Conservation (phyloP, 1,140 invertebrate species). For the Glossosoma conforme region DNA sequence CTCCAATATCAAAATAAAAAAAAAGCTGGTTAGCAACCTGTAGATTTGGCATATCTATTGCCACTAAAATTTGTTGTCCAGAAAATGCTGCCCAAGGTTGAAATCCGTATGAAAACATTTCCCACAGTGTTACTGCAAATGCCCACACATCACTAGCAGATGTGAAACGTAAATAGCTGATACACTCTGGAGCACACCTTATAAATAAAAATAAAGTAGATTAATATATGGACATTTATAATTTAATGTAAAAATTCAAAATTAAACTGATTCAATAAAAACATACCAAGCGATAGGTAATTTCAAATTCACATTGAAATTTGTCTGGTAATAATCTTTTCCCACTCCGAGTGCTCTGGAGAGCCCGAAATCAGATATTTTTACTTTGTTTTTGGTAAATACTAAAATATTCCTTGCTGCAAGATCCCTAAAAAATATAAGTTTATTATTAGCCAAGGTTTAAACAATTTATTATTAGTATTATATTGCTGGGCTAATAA, state of each 20-base stretch:
- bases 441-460: conserved; percentile 2
- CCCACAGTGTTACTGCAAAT: conserved; percentile 97
- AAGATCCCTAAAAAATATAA: conserved; percentile 66
- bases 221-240: too few species aligned
- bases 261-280: too few species aligned
- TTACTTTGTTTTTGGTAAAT: conserved; percentile 93
- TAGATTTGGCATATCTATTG: conserved; percentile 90
- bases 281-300: conserved; percentile 94
- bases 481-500: too few species aligned
- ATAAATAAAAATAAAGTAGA: conserved; percentile 5
- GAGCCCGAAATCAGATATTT: conserved; percentile 97
- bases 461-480: not conserved
- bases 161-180: conserved; percentile 93
- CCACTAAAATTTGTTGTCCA: conserved; percentile 92
- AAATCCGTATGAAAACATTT: conserved; percentile 97
- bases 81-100: conserved; percentile 96
- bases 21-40: conserved; percentile 51
- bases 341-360: conserved; percentile 93
- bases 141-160: conserved; percentile 97
- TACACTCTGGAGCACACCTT: conserved; percentile 95
- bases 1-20: too few species aligned
- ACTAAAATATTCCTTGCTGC: conserved; percentile 94
- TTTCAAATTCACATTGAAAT: conserved; percentile 97
- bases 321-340: conserved; percentile 98
- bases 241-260: conserved; percentile 1